Conservation (phyloP, 2,113 vertebrate species). For the Halichoerus grypus region DNA sequence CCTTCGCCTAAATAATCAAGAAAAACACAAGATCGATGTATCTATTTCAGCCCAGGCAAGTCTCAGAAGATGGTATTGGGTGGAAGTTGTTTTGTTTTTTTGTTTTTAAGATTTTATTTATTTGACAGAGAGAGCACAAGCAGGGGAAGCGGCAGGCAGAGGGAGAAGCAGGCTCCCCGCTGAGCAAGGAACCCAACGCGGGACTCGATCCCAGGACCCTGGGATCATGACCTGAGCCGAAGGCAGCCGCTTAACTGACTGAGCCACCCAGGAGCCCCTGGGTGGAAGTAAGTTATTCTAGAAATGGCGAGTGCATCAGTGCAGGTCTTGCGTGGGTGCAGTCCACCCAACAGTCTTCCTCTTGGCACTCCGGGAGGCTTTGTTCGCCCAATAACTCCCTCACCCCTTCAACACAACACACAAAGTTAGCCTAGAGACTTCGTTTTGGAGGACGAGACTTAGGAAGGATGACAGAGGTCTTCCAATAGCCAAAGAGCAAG, state of each 20-base stretch:
- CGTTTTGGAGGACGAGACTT: neutral
- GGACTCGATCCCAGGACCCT: no score
- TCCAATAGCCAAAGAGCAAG: neutral
- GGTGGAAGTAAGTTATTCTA: neutral
- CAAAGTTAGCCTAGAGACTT: neutral
- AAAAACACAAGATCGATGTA: neutral
- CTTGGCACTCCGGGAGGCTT: neutral
- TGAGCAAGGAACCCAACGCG: no score
- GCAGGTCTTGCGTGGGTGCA: neutral
- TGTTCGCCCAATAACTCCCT: neutral
- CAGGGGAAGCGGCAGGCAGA: no score
- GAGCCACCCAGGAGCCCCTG: no score
- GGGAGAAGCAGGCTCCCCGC: no score
- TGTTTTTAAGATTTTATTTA: no score
- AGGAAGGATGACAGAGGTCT: neutral
- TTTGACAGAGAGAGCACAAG: no score
- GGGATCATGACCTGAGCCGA: no score
- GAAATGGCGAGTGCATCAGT: neutral
- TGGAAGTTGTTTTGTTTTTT: neutral
- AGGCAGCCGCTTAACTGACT: no score
- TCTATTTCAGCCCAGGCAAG: neutral
- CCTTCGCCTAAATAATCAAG: conserved; percentile 51
- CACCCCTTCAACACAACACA: neutral
- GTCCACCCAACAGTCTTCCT: neutral
- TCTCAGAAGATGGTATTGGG: neutral